phyloP scores from a whole-genome alignment of 2,113 vertebrate genomes.

The Sclerurus mexicanus region DNA sequence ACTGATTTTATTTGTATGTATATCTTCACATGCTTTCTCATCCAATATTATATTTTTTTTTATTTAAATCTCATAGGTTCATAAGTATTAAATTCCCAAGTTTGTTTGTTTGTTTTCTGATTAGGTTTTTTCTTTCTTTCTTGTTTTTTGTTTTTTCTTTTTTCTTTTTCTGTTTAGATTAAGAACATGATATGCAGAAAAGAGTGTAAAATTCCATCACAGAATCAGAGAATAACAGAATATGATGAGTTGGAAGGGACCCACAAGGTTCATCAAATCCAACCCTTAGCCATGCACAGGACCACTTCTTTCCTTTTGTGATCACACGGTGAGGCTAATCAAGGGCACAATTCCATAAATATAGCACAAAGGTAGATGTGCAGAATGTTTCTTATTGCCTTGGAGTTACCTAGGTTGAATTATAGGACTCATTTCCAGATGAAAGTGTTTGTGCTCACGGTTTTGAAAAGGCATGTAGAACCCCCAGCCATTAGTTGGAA shows the following conservation, averaged over 20 bases:
- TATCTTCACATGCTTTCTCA: neutral
- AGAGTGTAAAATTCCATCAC: neutral
- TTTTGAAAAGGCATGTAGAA: neutral
- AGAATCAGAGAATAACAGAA: no score
- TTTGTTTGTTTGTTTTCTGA: no score
- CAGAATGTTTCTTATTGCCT: neutral
- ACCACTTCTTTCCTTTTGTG: neutral
- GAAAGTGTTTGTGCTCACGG: neutral
- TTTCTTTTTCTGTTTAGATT: slow-evolving; percentile 8
- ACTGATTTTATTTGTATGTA: neutral
- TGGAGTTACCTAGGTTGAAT: neutral
- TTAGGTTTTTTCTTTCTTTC: no score
- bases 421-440: neutral
- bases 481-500: neutral
- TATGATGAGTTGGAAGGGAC: no score
- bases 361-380: neutral
- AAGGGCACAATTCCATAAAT: neutral
- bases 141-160: neutral
- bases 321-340: neutral
- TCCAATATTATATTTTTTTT: neutral
- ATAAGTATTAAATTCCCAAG: neutral
- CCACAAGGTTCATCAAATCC: no score
- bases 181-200: neutral
- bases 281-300: no score
- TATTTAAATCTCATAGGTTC: neutral